Percentiles rank a stretch among this genome's conserved stretches.
Evolutionary conservation across 2,113 vertebrate genomes (phyloP).

Genomic region (Calidris pugnax): DNA sequence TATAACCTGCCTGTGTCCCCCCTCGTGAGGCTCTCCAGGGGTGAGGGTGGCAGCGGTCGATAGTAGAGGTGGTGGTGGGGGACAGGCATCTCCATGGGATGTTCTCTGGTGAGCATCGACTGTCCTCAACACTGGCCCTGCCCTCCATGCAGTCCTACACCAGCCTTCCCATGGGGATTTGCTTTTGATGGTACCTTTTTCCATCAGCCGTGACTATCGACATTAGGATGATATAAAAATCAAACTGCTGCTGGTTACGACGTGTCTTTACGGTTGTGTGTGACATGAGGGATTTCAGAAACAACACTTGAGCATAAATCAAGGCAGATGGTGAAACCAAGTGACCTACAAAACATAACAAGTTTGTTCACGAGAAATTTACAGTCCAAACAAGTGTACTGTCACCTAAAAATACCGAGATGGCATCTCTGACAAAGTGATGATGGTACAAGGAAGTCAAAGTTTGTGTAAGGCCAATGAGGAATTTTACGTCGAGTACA

Average conservation of each 20-base stretch:
- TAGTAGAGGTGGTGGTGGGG: too few relatives aligned
- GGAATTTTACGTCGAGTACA: neutral
- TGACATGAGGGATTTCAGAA: neutral
- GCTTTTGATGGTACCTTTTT: neutral
- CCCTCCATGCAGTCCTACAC: neutral
- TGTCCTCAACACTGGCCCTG: neutral
- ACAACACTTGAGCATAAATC: neutral
- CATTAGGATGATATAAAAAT: neutral
- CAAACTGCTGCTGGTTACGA: neutral
- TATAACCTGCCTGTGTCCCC: neutral
- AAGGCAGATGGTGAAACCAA: slow-evolving; percentile 46
- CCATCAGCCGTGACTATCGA: neutral
- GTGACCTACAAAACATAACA: slow-evolving; percentile 27
- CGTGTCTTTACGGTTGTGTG: neutral
- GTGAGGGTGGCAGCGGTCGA: accelerated
- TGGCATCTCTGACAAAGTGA: slow-evolving; percentile 17
- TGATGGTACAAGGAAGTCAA: neutral
- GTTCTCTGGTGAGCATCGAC: accelerated
- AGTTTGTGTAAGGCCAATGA: neutral
- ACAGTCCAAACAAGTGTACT: slow-evolving; percentile 8
- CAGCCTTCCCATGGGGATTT: neutral
- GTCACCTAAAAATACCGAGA: neutral
- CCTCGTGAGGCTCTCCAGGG: neutral
- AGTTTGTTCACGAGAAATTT: neutral
- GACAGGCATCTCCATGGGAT: neutral